phyloP scores from a whole-genome alignment of 2,888 invertebrate genomes.

The Trichacis sp. region DNA sequence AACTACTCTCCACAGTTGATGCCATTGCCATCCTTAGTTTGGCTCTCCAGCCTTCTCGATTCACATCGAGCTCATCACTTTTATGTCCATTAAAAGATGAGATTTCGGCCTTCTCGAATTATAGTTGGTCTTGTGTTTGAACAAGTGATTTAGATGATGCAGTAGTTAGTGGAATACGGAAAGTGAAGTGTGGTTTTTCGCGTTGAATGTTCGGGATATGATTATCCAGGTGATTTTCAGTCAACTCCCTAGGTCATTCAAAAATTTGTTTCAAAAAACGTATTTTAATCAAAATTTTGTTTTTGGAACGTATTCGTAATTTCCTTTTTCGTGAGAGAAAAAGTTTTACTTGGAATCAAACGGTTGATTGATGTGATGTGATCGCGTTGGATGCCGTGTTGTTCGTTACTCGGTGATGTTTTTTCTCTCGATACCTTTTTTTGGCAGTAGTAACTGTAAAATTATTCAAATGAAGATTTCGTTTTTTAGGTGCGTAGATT shows the following conservation, averaged over 20 bases:
- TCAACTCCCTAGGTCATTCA: neutral
- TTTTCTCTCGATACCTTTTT: neutral
- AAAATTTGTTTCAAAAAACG: too few species aligned
- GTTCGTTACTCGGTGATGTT: neutral
- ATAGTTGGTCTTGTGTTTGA: neutral
- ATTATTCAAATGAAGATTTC: neutral
- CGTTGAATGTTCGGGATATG: neutral
- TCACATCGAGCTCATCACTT: slow-evolving; percentile 27
- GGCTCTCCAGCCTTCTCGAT: slow-evolving; percentile 40
- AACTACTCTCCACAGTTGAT: slow-evolving; percentile 33
- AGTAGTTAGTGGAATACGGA: neutral
- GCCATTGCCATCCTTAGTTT: slow-evolving; percentile 49
- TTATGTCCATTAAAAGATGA: neutral
- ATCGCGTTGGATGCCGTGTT: neutral
- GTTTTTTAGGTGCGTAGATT: slow-evolving; percentile 1
- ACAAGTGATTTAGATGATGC: too few species aligned
- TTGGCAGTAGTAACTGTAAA: neutral
- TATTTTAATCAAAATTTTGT: neutral
- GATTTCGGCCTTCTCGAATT: neutral
- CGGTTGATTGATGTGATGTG: neutral
- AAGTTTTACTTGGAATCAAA: too few species aligned
- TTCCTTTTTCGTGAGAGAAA: too few species aligned
- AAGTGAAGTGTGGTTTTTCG: neutral
- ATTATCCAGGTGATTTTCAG: neutral
- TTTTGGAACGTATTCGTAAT: neutral